Evolutionary conservation across 2,888 invertebrate genomes (phyloP).

Genomic region (Trichopria drosophilae): DNA sequence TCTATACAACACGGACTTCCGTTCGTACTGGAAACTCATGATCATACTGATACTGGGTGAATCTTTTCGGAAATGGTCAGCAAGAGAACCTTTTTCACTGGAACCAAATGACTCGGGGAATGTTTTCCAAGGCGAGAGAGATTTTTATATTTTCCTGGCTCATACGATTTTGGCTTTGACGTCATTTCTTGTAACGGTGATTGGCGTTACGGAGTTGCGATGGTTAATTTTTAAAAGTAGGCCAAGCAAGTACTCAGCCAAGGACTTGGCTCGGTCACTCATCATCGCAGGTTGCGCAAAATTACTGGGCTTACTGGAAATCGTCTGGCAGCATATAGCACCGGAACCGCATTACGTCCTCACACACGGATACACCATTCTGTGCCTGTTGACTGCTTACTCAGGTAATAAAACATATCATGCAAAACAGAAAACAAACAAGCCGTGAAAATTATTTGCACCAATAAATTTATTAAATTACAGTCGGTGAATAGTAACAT

Average conservation of each 20-base stretch:
- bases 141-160: conserved; percentile 49
- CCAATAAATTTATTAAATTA: too few relatives aligned
- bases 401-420: conserved; percentile 67
- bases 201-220: conserved; percentile 46
- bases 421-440: too few relatives aligned
- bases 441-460: too few relatives aligned
- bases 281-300: conserved; percentile 54
- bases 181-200: conserved; percentile 43
- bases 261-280: conserved; percentile 46
- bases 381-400: conserved; percentile 68
- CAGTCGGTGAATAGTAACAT: too few relatives aligned
- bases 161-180: conserved; percentile 47
- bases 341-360: conserved; percentile 56
- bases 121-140: conserved; percentile 45
- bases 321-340: conserved; percentile 51
- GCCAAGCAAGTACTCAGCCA: conserved; percentile 43
- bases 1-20: conserved; percentile 77
- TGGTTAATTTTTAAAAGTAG: conserved; percentile 41
- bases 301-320: conserved; percentile 50
- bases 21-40: conserved; percentile 78
- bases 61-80: conserved; percentile 73
- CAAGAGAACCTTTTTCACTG: conserved; percentile 29
- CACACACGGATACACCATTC: conserved; percentile 67
- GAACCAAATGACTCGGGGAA: background rate
- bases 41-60: conserved; percentile 78